These are phyloP conservation scores for Dermochelys coriacea DNA, from an alignment of 2,797 vertebrate species.

Conservation along the genomic window DNA sequence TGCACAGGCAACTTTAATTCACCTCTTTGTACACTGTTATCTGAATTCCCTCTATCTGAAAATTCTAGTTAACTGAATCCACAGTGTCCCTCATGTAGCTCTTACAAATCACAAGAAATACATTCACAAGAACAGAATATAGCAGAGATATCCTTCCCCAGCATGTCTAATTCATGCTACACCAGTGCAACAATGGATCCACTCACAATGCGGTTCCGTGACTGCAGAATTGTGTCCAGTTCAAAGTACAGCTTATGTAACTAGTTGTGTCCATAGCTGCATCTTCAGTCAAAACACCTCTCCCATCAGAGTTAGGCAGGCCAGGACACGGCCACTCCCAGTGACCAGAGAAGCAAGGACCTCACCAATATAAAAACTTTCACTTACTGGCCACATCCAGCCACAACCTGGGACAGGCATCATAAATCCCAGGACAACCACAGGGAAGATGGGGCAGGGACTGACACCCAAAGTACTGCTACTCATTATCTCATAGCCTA, in stretches of 20 bases:
- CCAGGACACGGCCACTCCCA: too few species aligned
- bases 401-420: too few species aligned
- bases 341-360: neutral
- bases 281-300: too few species aligned
- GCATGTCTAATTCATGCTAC: neutral
- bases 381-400: neutral
- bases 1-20: neutral
- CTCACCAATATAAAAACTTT: neutral
- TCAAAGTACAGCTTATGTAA: too few species aligned
- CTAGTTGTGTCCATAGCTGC: too few species aligned
- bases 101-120: neutral
- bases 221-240: too few species aligned
- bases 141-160: neutral
- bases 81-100: neutral
- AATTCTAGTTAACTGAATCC: neutral
- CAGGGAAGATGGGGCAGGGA: neutral
- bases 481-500: neutral
- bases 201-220: neutral
- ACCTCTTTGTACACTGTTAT: neutral
- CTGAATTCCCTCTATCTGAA: neutral
- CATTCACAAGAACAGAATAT: neutral
- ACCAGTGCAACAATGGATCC: neutral
- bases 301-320: too few species aligned
- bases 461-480: neutral
- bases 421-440: too few species aligned